phyloP scores from a whole-genome alignment of 2,888 invertebrate species.

The Conus canariensis region DNA sequence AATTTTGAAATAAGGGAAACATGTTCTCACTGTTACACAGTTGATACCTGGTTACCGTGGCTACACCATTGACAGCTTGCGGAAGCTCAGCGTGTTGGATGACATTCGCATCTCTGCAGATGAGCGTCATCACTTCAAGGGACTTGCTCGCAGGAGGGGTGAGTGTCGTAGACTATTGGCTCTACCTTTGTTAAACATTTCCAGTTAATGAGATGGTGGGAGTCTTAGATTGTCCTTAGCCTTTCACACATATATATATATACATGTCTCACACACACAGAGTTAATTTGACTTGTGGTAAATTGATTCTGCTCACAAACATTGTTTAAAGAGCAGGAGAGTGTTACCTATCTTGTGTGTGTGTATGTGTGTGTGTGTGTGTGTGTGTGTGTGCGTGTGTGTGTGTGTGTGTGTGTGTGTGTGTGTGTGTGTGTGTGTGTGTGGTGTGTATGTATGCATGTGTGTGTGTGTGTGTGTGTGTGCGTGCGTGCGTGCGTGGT shows the following conservation, averaged over 20 bases:
- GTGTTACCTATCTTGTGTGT: too few species aligned
- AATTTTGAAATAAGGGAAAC: too few species aligned
- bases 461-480: too few species aligned
- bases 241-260: background rate
- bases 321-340: too few species aligned
- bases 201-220: background rate
- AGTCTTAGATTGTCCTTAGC: background rate
- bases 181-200: background rate
- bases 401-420: too few species aligned
- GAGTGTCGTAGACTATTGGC: slow-evolving; percentile 1
- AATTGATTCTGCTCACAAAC: too few species aligned
- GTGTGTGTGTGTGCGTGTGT: too few species aligned
- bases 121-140: slow-evolving; percentile 76
- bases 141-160: slow-evolving; percentile 74
- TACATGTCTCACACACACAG: background rate
- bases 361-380: too few species aligned
- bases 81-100: slow-evolving; percentile 73
- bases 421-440: too few species aligned
- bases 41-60: slow-evolving; percentile 77
- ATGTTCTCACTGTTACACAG: slow-evolving; percentile 54
- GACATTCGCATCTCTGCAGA: slow-evolving; percentile 77
- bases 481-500: too few species aligned
- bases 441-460: too few species aligned
- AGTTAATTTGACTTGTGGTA: too few species aligned
- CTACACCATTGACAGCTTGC: slow-evolving; percentile 75